Evolutionary conservation across 2,113 vertebrate species (phyloP), one percentile per base, ranked within the genome.

Genomic region (Dipodomys stephensi): DNA sequence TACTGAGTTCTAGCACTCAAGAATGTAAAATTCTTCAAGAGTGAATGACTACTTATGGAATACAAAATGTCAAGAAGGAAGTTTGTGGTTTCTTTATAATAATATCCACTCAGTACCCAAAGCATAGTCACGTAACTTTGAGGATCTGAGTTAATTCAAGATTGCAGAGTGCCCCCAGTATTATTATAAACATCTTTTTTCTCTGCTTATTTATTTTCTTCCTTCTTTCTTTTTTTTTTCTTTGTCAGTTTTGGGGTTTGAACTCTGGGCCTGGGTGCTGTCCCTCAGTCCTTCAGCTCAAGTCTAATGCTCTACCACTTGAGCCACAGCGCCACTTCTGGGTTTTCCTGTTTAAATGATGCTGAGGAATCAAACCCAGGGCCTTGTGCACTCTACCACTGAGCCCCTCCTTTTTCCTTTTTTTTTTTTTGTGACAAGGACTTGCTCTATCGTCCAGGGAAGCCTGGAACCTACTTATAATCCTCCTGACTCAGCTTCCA

Each of bases 111-210:
- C 57, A 91, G n/a, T 8, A 16, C 28, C 83, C 83, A 88, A 84
- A n/a, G 32, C 68, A 25, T n/a, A 76, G n/a, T 84, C 83, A 88
- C 18, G 69, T 22, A 74, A 15, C 30, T 53, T 68, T 25, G n/a
- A 83, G 83, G 64, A 84, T 81, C 77, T 64, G 86, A 85, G 74
- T 65, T 39, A 91, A 88, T 82, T 95, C 32, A 82, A 62, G 64
- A 62, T 67, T 35, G 79, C 30, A 44, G 62, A 9, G 25, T 71
- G 13, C 27, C 77, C 44, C 12, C 30, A 32, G n/a, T 67, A 83
- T 76, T 39, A 76, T 76, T 53, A 69, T 25, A 83, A 79, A 53
- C 15, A 74, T 84, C 18, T 67, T 49, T 71, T 92, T 81, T 60
- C 64, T 49, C 16, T 16, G 18, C 18, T 72, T 71, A 13, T 71